Evolutionary conservation across 2,888 invertebrate species (phyloP).

Genomic region (Scaptomyza caliginosa): DNA sequence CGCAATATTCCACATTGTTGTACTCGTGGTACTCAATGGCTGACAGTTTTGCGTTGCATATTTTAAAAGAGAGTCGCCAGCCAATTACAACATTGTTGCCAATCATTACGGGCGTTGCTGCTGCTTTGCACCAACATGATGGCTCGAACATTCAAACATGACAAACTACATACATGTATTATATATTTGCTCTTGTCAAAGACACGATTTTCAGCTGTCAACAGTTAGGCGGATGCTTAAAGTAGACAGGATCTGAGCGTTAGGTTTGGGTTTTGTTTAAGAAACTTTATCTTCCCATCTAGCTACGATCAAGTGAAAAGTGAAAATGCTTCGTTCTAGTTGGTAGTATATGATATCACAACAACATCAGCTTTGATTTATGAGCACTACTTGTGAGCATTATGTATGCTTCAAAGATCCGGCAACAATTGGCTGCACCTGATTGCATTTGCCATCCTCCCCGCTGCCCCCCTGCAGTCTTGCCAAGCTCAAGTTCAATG

Average conservation of each 20-base stretch:
- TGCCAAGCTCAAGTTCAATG: constrained; percentile 74
- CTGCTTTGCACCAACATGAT: constrained; percentile 42
- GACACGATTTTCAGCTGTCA: constrained; percentile 77
- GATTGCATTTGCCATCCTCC: constrained; percentile 53
- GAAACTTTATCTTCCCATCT: too few species aligned
- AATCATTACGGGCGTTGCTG: constrained; percentile 66
- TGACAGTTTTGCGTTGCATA: constrained; percentile 59
- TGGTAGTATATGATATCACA: constrained; percentile 76
- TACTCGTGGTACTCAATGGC: constrained; percentile 2
- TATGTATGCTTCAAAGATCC: constrained; percentile 59
- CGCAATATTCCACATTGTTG: constrained; percentile 31
- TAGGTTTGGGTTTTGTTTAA: too few species aligned
- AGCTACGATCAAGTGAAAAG: constrained; percentile 56
- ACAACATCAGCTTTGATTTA: constrained; percentile 62
- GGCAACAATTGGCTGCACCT: constrained; percentile 76
- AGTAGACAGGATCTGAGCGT: background rate
- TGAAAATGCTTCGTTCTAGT: constrained; percentile 75
- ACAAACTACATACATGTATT: background rate
- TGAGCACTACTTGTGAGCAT: constrained; percentile 20
- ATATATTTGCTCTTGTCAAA: constrained; percentile 12
- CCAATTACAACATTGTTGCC: constrained; percentile 48
- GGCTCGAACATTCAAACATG: constrained; percentile 21
- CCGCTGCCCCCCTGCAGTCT: background rate
- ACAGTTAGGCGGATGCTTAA: constrained; percentile 60
- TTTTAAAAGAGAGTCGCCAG: constrained; percentile 73